Evolutionary conservation across 2,888 invertebrate genomes (phyloP).

Genomic region (Drosophila flavopinicola): DNA sequence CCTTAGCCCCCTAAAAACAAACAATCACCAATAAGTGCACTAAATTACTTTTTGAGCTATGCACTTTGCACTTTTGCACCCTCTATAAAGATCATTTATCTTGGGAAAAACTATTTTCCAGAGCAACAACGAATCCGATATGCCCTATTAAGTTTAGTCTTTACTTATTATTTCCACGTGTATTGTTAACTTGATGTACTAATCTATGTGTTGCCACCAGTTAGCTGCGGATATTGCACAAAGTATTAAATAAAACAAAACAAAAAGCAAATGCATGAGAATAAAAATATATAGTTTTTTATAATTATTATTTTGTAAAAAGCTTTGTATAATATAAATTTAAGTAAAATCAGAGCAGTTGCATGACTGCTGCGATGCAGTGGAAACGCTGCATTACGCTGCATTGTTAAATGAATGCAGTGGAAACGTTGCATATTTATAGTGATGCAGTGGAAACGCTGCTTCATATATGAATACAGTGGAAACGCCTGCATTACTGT

Average conservation of each 20-base stretch:
- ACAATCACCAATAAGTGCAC: conserved; percentile 31
- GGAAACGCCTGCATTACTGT: not conserved
- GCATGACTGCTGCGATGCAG: conserved; percentile 4
- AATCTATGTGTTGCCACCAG: conserved; percentile 44
- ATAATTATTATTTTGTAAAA: conserved; percentile 7
- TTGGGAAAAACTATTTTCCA: conserved; percentile 16
- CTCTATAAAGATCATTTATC: conserved; percentile 24
- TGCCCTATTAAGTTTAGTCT: conserved; percentile 27
- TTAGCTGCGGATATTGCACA: conserved; percentile 78
- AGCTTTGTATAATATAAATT: not conserved
- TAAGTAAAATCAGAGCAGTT: not conserved
- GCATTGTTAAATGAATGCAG: not conserved
- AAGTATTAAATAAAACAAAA: conserved; percentile 10
- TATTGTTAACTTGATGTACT: conserved; percentile 19
- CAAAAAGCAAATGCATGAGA: conserved; percentile 51
- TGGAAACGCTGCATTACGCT: not conserved
- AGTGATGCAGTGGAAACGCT: not conserved
- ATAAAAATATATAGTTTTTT: not conserved
- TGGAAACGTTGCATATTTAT: not conserved
- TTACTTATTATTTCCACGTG: conserved; percentile 28
- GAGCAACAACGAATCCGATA: conserved; percentile 28
- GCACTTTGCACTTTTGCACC: conserved; percentile 48
- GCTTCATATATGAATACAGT: not conserved
- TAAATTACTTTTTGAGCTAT: conserved; percentile 25
- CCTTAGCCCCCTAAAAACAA: not conserved